phyloP scores from a whole-genome alignment of 2,888 invertebrate genomes.

The Stomorhina lunata region DNA sequence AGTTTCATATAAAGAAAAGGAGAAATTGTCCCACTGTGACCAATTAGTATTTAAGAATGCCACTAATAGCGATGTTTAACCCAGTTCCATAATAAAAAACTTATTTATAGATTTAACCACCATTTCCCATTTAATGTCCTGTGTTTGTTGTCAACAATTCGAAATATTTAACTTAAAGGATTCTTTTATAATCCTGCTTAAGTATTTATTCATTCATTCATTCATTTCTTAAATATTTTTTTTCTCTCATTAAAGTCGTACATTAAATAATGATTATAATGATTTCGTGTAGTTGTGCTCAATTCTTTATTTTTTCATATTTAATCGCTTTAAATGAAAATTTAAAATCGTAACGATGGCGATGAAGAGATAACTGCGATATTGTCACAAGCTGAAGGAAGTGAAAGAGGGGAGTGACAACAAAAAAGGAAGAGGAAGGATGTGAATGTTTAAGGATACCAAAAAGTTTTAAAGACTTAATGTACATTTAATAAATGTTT shows the following conservation, averaged over 20 bases:
- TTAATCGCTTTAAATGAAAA: conserved; percentile 29
- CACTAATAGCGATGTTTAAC: no score
- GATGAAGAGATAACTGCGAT: conserved; percentile 29
- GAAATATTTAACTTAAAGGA: no score
- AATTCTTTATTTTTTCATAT: neutral
- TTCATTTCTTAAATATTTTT: neutral
- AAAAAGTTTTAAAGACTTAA: conserved; percentile 3
- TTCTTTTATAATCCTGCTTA: no score
- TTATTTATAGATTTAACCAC: no score
- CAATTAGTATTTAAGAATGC: no score
- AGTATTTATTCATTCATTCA: neutral
- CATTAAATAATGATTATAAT: neutral
- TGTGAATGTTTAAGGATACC: no score
- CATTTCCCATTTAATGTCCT: no score
- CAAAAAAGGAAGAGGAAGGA: neutral
- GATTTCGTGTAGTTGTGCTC: neutral
- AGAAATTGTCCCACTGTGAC: no score
- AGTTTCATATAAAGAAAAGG: no score
- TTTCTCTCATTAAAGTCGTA: neutral
- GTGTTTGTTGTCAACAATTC: no score
- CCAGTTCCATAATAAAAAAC: no score
- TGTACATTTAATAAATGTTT: conserved; percentile 33
- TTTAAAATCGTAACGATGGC: conserved; percentile 26
- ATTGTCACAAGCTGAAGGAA: neutral
- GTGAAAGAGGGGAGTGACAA: neutral